Percentiles rank a stretch among this genome's conserved stretches.
Evolutionary conservation across 2,888 invertebrate genomes (phyloP).

Genomic region (Suillia variegata): DNA sequence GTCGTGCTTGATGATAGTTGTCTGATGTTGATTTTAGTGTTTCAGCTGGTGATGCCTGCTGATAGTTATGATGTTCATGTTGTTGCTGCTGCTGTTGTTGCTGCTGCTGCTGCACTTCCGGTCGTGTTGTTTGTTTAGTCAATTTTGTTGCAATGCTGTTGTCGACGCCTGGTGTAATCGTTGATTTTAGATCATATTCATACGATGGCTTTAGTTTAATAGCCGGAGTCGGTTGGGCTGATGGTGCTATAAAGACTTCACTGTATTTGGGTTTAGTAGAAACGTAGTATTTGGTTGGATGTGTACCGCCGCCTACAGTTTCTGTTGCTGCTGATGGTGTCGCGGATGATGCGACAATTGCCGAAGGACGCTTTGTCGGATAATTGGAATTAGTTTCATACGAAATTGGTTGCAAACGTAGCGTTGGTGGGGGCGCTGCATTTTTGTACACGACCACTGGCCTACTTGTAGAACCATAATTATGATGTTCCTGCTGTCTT

Average conservation of each 20-base stretch:
- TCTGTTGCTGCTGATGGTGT: slow-evolving; percentile 31
- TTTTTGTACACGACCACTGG: slow-evolving; percentile 47
- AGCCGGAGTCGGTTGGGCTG: slow-evolving; percentile 27
- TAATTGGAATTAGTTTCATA: slow-evolving; percentile 23
- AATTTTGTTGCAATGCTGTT: too few relatives aligned
- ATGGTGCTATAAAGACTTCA: too few relatives aligned
- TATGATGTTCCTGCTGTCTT: slow-evolving; percentile 29
- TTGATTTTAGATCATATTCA: slow-evolving; percentile 37
- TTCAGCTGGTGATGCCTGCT: neutral
- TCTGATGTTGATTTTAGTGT: slow-evolving; percentile 5
- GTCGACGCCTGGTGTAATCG: slow-evolving; percentile 24
- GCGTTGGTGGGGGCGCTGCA: slow-evolving; percentile 48
- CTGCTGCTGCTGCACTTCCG: slow-evolving; percentile 11
- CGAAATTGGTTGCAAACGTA: slow-evolving; percentile 49
- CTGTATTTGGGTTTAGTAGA: slow-evolving; percentile 29
- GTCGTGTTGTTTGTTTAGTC: too few relatives aligned
- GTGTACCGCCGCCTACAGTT: too few relatives aligned
- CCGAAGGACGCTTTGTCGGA: slow-evolving; percentile 22
- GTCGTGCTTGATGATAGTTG: slow-evolving; percentile 10
- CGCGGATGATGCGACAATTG: slow-evolving; percentile 13
- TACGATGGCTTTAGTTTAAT: slow-evolving; percentile 47
- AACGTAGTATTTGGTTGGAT: slow-evolving; percentile 32
- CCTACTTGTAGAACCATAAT: slow-evolving; percentile 38
- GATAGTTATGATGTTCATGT: slow-evolving; percentile 16
- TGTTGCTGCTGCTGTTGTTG: slow-evolving; percentile 9